Evolutionary conservation across 2,888 invertebrate genomes (phyloP).

Genomic region (Galeopsomyia nigrocyanea): DNA sequence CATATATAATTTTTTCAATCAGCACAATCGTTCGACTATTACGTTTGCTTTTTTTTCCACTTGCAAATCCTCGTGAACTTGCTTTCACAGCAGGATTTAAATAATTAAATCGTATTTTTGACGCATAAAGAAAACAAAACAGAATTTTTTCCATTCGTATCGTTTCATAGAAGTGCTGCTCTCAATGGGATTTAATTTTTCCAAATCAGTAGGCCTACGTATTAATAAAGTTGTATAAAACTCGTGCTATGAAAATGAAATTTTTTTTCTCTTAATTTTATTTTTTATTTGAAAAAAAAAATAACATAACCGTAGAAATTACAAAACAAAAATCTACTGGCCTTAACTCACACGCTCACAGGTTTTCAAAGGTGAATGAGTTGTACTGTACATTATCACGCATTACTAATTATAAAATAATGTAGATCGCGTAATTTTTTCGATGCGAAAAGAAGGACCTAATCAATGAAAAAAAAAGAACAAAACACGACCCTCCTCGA

Average conservation of each 20-base stretch:
- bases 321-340: constrained; percentile 39
- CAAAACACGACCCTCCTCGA: constrained; percentile 48
- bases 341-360: constrained; percentile 41
- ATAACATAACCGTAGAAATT: not conserved
- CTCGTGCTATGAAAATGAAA: not conserved
- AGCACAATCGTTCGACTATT: constrained; percentile 40
- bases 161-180: not conserved
- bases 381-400: constrained; percentile 25
- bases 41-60: not conserved
- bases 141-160: not conserved
- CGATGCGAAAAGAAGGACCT: constrained; percentile 32
- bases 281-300: not conserved
- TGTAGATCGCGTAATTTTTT: constrained; percentile 12
- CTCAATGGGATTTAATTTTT: no score
- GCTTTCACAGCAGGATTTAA: constrained; percentile 1
- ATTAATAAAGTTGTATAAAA: no score
- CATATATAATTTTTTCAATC: constrained; percentile 43
- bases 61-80: constrained; percentile 9
- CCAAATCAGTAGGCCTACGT: no score
- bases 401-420: constrained; percentile 6
- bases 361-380: constrained; percentile 22
- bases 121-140: no score
- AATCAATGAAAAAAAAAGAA: constrained; percentile 27
- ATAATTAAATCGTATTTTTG: not conserved
- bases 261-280: not conserved